These are phyloP conservation scores for Villa cingulata DNA, from an alignment of 2,888 invertebrate genomes.

Conservation along the genomic window DNA sequence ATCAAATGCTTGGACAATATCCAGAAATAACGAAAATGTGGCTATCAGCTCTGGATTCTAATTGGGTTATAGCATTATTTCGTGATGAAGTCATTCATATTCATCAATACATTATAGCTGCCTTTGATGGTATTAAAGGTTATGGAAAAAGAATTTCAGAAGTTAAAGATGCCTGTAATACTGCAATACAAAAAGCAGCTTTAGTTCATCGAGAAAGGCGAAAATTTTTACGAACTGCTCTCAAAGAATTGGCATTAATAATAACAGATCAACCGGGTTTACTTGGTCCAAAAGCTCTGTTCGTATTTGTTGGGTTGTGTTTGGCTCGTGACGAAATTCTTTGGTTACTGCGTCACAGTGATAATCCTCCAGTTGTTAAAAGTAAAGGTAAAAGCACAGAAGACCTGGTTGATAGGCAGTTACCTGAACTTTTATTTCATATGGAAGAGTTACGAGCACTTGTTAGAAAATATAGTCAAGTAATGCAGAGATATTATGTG, in stretches of 20 bases:
- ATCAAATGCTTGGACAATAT: constrained; percentile 68
- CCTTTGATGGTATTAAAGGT: constrained; percentile 91
- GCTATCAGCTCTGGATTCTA: constrained; percentile 80
- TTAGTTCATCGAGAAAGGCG: constrained; percentile 87
- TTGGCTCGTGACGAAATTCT: constrained; percentile 93
- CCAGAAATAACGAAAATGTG: constrained; percentile 79
- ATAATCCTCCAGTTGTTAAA: constrained; percentile 81
- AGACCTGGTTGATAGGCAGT: constrained; percentile 85
- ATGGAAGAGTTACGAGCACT: constrained; percentile 94
- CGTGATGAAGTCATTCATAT: constrained; percentile 95
- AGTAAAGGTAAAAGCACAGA: constrained; percentile 79
- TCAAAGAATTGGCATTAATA: constrained; percentile 89
- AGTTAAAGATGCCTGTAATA: constrained; percentile 87
- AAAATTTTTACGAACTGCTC: constrained; percentile 87
- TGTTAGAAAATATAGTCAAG: constrained; percentile 90
- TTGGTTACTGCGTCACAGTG: constrained; percentile 92
- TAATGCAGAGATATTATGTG: constrained; percentile 94
- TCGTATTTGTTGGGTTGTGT: constrained; percentile 92
- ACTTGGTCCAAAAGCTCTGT: constrained; percentile 90
- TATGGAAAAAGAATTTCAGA: constrained; percentile 86
- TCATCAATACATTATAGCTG: constrained; percentile 82
- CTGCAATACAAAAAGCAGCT: constrained; percentile 81
- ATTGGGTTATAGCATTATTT: constrained; percentile 89
- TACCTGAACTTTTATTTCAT: constrained; percentile 94
- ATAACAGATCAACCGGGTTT: constrained; percentile 96